Base-by-base conservation (phyloP, 1,140 invertebrate genomes). In the Lepidurus packardi region DNA sequence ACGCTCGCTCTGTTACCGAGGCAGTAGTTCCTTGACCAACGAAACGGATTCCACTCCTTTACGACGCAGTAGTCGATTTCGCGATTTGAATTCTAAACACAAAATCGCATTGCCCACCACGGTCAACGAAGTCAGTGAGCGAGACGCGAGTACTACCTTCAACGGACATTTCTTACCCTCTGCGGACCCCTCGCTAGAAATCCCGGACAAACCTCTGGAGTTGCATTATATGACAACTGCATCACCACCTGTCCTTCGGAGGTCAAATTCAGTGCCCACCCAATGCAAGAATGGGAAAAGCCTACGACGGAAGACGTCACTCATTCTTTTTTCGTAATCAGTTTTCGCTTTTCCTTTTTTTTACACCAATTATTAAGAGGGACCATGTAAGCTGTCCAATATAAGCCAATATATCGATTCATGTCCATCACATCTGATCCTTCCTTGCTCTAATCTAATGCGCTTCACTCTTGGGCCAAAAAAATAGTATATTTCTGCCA, bases 271-370 rank as follows among this genome's bases (percentile, higher is more conserved):
- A 7, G 53, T 16, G 16, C 53, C 53, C 16, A n/a, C 21, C 16
- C 53, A 65, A 65, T 65, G 53, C 53, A 65, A 65, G 9, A 65
- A 65, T 1, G 53, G 53, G 6, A 9, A 65, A 65, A 21, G 53
- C 8, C 8, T 16, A 21, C 1, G 53, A 65, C 53, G 53, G 13
- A 65, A 65, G 21, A 65, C 53, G 1, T 65, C 53, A 65, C 53
- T 65, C 53, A 65, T 65, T 65, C 53, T 65, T 65, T 65, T 65
- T 65, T 65, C 53, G 6, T 65, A 65, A 65, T 65, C 53, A 65
- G 13, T 21, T 16, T 9, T 65, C 53, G 6, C 53, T 21, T 21
- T n/a, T 21, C 21, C 53, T n/a, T 65, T 65, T 65, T 65, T 65
- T 65, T 65, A 13, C 13, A 21, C 53, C 53, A 65, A 65, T 16